A percentile compares a stretch with the other conserved stretches of the same genome.
These are phyloP conservation scores for Coreoperca whiteheadi DNA, from an alignment of 2,113 vertebrate species.

Conservation along the genomic window DNA sequence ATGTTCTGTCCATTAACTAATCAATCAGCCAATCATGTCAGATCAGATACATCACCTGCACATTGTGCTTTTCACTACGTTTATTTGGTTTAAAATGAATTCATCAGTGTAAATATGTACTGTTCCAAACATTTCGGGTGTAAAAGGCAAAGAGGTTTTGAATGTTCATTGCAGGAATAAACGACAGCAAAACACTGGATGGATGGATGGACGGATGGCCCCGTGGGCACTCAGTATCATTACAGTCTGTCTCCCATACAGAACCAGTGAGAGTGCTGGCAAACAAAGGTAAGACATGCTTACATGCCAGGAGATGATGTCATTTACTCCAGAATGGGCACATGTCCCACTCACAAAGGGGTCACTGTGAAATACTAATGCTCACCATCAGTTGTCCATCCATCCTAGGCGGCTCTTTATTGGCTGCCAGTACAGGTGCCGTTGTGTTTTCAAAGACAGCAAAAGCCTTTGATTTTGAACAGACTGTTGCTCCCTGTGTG, in stretches of 20 bases:
- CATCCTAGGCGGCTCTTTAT: too few species aligned
- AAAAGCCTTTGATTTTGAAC: conserved; percentile 12
- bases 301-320: conserved; percentile 30
- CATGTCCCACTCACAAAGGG: background rate
- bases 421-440: background rate
- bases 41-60: background rate
- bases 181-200: background rate
- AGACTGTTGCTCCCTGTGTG: background rate
- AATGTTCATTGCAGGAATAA: background rate
- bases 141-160: background rate
- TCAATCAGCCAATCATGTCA: background rate
- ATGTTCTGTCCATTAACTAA: background rate
- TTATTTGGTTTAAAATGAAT: accelerated
- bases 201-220: background rate
- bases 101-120: background rate
- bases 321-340: conserved; percentile 11
- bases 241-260: background rate
- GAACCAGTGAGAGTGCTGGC: background rate
- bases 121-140: background rate
- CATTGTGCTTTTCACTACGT: background rate
- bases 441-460: background rate
- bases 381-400: background rate
- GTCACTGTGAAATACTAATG: background rate
- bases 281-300: background rate
- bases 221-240: background rate